Evolutionary conservation across 2,113 vertebrate genomes (phyloP).

Genomic region (Anseranas semipalmata): DNA sequence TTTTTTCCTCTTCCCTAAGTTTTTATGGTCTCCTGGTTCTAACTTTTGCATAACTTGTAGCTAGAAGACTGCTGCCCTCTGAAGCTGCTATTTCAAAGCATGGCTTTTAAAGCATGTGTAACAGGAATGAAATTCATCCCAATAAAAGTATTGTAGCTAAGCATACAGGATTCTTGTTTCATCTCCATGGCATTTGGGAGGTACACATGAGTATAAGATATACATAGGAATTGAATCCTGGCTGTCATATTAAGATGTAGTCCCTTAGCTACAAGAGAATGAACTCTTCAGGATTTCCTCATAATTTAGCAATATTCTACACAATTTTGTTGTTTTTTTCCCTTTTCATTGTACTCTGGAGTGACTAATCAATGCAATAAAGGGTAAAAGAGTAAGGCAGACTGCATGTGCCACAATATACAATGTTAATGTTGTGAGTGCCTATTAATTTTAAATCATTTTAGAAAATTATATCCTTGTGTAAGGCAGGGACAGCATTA

Average conservation of each 20-base stretch:
- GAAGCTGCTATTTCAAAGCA: background rate
- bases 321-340: background rate
- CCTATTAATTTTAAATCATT: background rate
- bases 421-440: background rate
- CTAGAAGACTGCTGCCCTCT: background rate
- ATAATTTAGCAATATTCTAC: accelerated
- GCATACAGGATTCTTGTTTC: background rate
- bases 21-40: background rate
- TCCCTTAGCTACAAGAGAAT: background rate
- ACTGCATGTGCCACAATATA: background rate
- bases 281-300: background rate
- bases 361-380: background rate
- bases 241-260: background rate
- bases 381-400: background rate
- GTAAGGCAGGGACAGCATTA: background rate
- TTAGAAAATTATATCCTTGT: background rate
- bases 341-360: background rate
- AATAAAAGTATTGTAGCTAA: background rate
- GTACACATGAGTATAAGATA: too few relatives aligned
- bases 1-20: background rate
- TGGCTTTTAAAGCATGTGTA: accelerated
- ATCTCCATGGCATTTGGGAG: background rate
- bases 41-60: background rate
- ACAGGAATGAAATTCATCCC: background rate
- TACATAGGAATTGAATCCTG: accelerated